These are phyloP conservation scores for Myotis myotis DNA, from an alignment of 2,797 vertebrate genomes.

Conservation along the genomic window DNA sequence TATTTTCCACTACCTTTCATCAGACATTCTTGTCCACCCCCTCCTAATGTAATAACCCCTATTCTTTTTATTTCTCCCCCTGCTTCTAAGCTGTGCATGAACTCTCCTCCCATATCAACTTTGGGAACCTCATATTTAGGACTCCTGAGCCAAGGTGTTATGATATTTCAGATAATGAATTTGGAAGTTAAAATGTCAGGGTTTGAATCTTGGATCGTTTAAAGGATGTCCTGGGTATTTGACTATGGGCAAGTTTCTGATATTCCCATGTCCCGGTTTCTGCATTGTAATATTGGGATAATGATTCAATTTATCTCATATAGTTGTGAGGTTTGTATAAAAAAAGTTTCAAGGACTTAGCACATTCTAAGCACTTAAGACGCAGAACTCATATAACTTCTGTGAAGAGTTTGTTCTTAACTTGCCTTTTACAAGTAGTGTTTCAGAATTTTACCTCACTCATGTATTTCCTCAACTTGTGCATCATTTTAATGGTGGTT, in stretches of 20 bases:
- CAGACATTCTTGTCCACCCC: neutral
- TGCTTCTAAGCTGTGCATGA: neutral
- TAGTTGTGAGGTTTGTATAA: neutral
- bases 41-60: neutral
- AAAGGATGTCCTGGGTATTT: neutral
- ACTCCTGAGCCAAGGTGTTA: neutral
- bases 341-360: neutral
- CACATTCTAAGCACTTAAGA: neutral
- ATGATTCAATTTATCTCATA: neutral
- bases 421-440: neutral
- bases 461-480: neutral
- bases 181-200: neutral
- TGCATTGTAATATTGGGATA: neutral
- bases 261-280: neutral
- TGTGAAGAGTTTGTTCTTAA: neutral
- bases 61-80: neutral
- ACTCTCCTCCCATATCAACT: neutral
- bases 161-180: neutral
- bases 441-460: constrained; percentile 2
- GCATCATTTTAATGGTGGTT: neutral
- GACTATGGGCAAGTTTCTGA: neutral
- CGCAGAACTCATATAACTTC: neutral
- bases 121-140: neutral
- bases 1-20: neutral
- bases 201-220: neutral